Percentiles rank a stretch among this genome's conserved stretches.
Evolutionary conservation across 1,140 invertebrate species (phyloP).

Genomic region (Pentalonia nigronervosa): DNA sequence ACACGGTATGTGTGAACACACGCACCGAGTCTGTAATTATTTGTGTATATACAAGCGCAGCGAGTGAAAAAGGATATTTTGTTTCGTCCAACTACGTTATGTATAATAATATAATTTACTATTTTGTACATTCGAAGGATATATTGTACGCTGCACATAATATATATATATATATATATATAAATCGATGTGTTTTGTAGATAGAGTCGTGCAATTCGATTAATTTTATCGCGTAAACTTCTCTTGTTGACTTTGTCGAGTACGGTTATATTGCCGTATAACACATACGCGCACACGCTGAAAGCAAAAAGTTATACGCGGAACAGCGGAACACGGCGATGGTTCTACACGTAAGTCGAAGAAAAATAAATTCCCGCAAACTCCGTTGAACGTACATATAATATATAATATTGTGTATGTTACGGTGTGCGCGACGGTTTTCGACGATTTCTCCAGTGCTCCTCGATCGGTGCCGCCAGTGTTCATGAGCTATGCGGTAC

Average conservation of each 20-base stretch:
- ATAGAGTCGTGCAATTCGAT: not conserved
- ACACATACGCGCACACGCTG: not conserved
- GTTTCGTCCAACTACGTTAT: not conserved
- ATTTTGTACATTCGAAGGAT: not conserved
- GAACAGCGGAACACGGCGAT: not conserved
- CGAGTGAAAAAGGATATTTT: not conserved
- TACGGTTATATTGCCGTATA: not conserved
- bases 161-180: not conserved
- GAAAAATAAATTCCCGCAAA: not conserved
- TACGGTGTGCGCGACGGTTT: not conserved
- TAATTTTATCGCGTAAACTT: slow-evolving; percentile 3
- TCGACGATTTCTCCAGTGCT: not conserved
- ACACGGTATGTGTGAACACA: not conserved
- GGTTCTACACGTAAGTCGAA: not conserved
- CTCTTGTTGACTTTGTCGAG: not conserved
- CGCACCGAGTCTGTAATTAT: not conserved
- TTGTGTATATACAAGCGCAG: not conserved
- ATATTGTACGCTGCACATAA: not conserved
- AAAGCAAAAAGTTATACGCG: not conserved
- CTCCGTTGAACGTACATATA: not conserved
- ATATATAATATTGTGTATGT: no score
- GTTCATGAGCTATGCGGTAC: no score
- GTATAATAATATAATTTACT: not conserved
- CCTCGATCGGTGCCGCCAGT: not conserved
- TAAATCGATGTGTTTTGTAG: not conserved